These are phyloP conservation scores for Bos javanicus DNA, from an alignment of 2,113 vertebrate genomes.

Conservation along the genomic window DNA sequence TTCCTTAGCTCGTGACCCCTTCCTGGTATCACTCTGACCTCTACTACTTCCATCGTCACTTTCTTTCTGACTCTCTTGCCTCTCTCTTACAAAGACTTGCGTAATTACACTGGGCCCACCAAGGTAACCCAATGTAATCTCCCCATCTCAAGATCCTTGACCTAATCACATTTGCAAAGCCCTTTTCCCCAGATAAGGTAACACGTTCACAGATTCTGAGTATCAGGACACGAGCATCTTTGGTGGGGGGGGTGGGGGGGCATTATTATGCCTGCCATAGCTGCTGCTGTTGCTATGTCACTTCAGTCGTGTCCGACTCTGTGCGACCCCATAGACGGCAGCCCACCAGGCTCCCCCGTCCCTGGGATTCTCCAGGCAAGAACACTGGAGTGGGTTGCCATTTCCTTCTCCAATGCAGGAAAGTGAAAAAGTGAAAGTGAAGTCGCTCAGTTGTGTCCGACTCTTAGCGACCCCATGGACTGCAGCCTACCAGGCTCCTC, in stretches of 20 bases:
- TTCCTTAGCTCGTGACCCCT: accelerated
- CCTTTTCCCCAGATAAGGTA: neutral
- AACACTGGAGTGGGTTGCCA: too few species aligned
- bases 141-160: neutral
- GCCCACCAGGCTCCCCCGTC: too few species aligned
- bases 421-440: too few species aligned
- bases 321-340: accelerated
- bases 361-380: too few species aligned
- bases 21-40: neutral
- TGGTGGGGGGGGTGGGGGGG: accelerated
- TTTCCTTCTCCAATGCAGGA: too few species aligned
- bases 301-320: too few species aligned
- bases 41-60: accelerated
- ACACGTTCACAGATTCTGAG: too few species aligned
- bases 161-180: neutral
- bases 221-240: neutral
- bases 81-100: neutral
- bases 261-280: neutral
- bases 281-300: too few species aligned
- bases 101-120: neutral
- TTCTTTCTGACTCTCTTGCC: neutral
- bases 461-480: too few species aligned
- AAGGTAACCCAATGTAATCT: neutral
- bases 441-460: too few species aligned
- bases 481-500: too few species aligned